Percentiles rank a stretch among this genome's conserved stretches.
Evolutionary conservation across 2,888 invertebrate species (phyloP).

Genomic region (Papilio gigon): DNA sequence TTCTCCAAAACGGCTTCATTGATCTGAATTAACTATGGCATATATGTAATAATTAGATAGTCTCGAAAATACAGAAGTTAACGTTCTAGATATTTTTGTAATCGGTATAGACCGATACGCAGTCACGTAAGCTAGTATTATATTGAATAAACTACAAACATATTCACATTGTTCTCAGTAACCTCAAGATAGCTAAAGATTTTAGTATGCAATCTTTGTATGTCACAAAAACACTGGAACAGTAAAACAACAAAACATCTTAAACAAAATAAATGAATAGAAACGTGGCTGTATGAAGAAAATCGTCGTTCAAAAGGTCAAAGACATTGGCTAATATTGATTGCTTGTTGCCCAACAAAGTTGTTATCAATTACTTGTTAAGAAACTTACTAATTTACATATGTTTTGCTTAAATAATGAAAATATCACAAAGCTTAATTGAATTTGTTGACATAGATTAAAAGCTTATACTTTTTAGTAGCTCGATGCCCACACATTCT

Average conservation of each 20-base stretch:
- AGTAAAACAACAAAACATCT: background rate
- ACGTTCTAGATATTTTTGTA: no score
- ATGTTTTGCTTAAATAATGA: slow-evolving; percentile 13
- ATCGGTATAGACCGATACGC: no score
- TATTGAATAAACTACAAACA: no score
- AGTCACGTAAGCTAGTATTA: no score
- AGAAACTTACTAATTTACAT: slow-evolving; percentile 21
- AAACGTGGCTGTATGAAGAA: slow-evolving; percentile 9
- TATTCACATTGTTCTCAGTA: background rate
- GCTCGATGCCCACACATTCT: background rate
- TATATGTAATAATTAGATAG: no score
- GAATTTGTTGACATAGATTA: slow-evolving; percentile 16
- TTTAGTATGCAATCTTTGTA: background rate
- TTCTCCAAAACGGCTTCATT: no score
- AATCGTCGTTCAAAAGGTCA: slow-evolving; percentile 14
- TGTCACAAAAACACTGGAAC: background rate
- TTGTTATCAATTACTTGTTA: slow-evolving; percentile 20
- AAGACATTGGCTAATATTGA: slow-evolving; percentile 20
- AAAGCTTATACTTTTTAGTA: slow-evolving; percentile 5
- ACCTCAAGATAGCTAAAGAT: background rate
- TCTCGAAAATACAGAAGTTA: no score
- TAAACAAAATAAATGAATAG: slow-evolving; percentile 13
- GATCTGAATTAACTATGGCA: no score
- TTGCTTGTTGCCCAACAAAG: slow-evolving; percentile 16
- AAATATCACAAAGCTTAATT: slow-evolving; percentile 3